Evolutionary conservation across 1,140 invertebrate genomes (phyloP).

Genomic region (Zophobas atratus): DNA sequence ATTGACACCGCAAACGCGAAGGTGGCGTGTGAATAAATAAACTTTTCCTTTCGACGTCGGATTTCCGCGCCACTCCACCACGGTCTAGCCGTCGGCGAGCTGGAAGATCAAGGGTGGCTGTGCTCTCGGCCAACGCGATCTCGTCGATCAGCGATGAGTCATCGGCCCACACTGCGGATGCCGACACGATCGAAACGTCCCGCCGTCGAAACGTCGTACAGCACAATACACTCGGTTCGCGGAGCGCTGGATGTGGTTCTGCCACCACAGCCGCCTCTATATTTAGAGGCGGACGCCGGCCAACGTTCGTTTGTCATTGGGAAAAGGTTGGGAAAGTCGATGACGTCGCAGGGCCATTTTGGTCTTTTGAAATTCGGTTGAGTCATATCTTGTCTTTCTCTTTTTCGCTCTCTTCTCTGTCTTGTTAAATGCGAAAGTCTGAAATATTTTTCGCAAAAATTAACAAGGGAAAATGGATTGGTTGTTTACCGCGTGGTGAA

Average conservation of each 20-base stretch:
- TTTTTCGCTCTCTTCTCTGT: no score
- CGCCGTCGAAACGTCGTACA: conserved; percentile 13
- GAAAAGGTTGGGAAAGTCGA: neutral
- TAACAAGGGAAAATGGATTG: no score
- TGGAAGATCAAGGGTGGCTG: conserved; percentile 26
- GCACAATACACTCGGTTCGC: conserved; percentile 24
- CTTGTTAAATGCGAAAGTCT: no score
- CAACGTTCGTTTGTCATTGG: conserved; percentile 21
- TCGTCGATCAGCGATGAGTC: conserved; percentile 17
- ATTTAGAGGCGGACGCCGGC: conserved; percentile 15
- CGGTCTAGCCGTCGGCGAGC: neutral
- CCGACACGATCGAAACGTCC: conserved; percentile 47
- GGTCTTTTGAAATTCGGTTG: neutral
- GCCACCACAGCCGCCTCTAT: conserved; percentile 12
- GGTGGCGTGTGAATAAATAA: no score
- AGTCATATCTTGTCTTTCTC: neutral
- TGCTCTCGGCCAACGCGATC: conserved; percentile 21
- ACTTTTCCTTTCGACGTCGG: no score
- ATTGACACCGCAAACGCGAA: no score
- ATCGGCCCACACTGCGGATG: conserved; percentile 47
- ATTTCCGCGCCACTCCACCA: no score
- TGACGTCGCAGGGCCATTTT: conserved; percentile 24
- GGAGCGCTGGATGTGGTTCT: conserved; percentile 14
- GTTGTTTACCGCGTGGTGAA: neutral
- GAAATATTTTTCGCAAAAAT: no score